phyloP scores from a whole-genome alignment of 2,888 invertebrate species.

The Bombylius major region DNA sequence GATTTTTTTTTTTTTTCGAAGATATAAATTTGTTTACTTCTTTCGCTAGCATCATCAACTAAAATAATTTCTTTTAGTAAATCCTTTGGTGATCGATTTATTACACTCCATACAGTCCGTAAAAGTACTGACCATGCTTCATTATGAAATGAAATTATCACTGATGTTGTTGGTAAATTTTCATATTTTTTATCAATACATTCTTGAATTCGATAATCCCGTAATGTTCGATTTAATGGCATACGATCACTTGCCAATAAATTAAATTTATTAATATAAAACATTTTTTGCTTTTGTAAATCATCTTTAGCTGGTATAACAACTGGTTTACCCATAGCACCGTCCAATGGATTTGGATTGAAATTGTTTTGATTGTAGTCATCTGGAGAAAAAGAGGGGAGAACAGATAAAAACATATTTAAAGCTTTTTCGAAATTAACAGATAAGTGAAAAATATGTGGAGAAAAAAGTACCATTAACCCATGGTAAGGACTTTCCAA shows the following conservation, averaged over 20 bases:
- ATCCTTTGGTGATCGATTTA: slow-evolving; percentile 68
- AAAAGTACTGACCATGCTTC: slow-evolving; percentile 97
- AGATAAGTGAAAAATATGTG: not conserved
- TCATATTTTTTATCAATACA: slow-evolving; percentile 46
- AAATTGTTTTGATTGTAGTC: slow-evolving; percentile 60
- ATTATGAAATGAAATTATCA: slow-evolving; percentile 96
- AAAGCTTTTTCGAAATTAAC: not conserved
- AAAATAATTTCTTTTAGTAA: slow-evolving; percentile 74
- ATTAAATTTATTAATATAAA: slow-evolving; percentile 76
- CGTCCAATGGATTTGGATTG: slow-evolving; percentile 58
- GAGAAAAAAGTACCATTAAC: too few relatives aligned
- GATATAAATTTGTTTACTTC: slow-evolving; percentile 43
- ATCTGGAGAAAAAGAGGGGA: slow-evolving; percentile 23
- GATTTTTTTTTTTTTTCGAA: not conserved
- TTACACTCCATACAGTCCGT: slow-evolving; percentile 87
- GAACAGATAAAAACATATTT: slow-evolving; percentile 5
- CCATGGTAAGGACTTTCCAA: too few relatives aligned
- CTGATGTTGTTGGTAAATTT: slow-evolving; percentile 69
- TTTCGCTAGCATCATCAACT: slow-evolving; percentile 79
- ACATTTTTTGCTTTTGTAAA: slow-evolving; percentile 64
- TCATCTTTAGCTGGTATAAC: slow-evolving; percentile 61
- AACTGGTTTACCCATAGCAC: slow-evolving; percentile 69
- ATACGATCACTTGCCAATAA: slow-evolving; percentile 79
- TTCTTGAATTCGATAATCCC: slow-evolving; percentile 66
- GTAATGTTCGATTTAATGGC: slow-evolving; percentile 69